These are phyloP conservation scores for Lasioglossum pauxillum DNA, from an alignment of 2,888 invertebrate species.

Conservation along the genomic window DNA sequence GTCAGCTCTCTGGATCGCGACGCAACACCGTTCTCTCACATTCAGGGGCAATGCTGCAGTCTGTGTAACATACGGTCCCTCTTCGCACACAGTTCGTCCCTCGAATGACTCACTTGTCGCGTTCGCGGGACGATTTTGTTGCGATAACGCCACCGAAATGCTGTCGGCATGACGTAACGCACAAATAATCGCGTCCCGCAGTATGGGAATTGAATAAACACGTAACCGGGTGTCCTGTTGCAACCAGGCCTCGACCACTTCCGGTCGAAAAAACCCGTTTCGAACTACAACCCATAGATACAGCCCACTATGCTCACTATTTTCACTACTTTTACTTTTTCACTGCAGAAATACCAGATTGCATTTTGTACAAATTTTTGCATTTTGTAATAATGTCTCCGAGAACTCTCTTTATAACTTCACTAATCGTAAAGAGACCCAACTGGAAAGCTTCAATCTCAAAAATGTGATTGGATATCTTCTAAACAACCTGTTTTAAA, in stretches of 20 bases:
- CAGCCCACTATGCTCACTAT: not conserved
- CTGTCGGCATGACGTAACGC: conserved; percentile 35
- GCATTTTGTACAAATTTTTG: too few relatives aligned
- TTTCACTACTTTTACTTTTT: not conserved
- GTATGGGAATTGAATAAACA: not conserved
- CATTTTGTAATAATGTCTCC: too few relatives aligned
- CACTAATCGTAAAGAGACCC: too few relatives aligned
- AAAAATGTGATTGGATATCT: not conserved
- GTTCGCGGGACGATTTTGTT: conserved; percentile 23
- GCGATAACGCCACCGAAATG: conserved; percentile 22
- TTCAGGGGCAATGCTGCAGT: conserved; percentile 40
- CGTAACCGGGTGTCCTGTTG: not conserved
- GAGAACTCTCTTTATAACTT: too few relatives aligned
- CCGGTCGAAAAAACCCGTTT: conserved; percentile 1
- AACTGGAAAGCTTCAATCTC: not conserved
- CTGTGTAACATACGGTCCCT: not conserved
- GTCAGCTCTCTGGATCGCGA: not conserved
- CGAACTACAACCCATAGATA: not conserved
- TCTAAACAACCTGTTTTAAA: not conserved
- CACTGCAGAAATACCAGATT: not conserved
- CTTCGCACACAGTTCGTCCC: not conserved
- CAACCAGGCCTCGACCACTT: not conserved
- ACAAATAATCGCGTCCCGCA: not conserved
- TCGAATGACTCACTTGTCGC: conserved; percentile 46
- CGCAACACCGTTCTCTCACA: not conserved